phyloP scores from a whole-genome alignment of 1,140 invertebrate species.

The Chymomyza costata region DNA sequence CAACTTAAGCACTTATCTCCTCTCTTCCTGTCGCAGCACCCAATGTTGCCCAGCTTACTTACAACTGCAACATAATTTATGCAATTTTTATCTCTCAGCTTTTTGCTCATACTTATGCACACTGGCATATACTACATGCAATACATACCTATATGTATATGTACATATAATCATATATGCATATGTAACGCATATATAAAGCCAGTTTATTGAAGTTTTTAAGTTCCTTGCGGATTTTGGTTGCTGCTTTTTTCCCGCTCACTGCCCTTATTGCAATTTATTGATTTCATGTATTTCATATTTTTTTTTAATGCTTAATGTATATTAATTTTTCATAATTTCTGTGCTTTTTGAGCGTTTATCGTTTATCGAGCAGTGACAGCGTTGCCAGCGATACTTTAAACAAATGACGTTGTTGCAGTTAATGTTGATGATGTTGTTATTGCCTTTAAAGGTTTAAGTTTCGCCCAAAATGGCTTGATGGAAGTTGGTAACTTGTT shows the following conservation, averaged over 20 bases:
- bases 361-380: slow-evolving; percentile 35
- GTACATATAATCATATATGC: slow-evolving; percentile 21
- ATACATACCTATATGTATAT: too few relatives aligned
- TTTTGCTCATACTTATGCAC: background rate
- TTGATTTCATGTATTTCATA: slow-evolving; percentile 63
- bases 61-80: slow-evolving; percentile 30
- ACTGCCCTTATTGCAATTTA: slow-evolving; percentile 49
- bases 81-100: slow-evolving; percentile 6
- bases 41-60: too few relatives aligned
- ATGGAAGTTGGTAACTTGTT: slow-evolving; percentile 33
- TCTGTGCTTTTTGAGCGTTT: slow-evolving; percentile 1
- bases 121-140: too few relatives aligned
- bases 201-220: slow-evolving; percentile 38
- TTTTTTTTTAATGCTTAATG: slow-evolving; percentile 5
- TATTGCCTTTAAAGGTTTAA: too few relatives aligned
- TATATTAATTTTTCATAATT: slow-evolving; percentile 49
- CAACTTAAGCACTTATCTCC: too few relatives aligned
- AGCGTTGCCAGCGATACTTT: slow-evolving; percentile 9
- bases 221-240: slow-evolving; percentile 8
- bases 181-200: slow-evolving; percentile 54
- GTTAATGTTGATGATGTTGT: slow-evolving; percentile 25
- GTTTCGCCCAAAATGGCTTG: slow-evolving; percentile 17
- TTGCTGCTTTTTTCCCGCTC: background rate
- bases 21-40: too few relatives aligned
- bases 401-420: slow-evolving; percentile 49